Percentiles rank a stretch among this genome's conserved stretches.
phyloP scores from a whole-genome alignment of 2,888 invertebrate species.

The Helleia helle region DNA sequence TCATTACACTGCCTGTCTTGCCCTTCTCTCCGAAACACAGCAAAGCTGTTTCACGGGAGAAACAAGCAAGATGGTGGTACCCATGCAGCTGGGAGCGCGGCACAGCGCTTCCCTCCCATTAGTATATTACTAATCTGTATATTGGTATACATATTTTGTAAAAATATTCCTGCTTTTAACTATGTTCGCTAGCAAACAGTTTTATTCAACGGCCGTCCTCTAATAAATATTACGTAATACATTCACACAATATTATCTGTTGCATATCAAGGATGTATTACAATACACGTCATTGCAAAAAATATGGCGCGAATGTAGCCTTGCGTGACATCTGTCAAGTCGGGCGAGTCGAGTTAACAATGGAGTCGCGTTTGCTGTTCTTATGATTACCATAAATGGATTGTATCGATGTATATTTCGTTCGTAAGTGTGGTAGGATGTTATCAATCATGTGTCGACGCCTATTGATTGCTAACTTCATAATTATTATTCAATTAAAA shows the following conservation, averaged over 20 bases:
- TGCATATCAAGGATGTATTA: constrained; percentile 7
- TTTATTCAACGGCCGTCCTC: too few relatives aligned
- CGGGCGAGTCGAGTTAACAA: not conserved
- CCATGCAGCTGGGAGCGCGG: too few relatives aligned
- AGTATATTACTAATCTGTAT: too few relatives aligned
- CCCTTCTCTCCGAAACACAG: too few relatives aligned
- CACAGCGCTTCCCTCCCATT: too few relatives aligned
- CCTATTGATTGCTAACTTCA: constrained; percentile 25
- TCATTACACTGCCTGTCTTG: too few relatives aligned
- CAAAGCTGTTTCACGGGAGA: too few relatives aligned
- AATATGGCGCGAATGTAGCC: constrained; percentile 5
- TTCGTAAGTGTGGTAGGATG: constrained; percentile 30
- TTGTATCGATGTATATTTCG: constrained; percentile 2
- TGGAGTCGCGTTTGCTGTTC: not conserved
- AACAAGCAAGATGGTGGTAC: too few relatives aligned
- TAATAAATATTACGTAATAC: constrained; percentile 2
- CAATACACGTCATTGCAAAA: not conserved
- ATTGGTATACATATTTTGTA: too few relatives aligned
- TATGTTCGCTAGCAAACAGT: too few relatives aligned
- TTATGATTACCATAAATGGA: constrained; percentile 7
- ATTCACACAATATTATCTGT: constrained; percentile 1
- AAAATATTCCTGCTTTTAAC: too few relatives aligned
- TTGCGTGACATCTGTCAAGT: constrained; percentile 7
- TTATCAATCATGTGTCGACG: constrained; percentile 41
- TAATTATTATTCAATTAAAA: constrained; percentile 24